Evolutionary conservation across 2,113 vertebrate genomes (phyloP), one percentile per base, ranked within the genome.

Genomic region (Paedocypris sp.): DNA sequence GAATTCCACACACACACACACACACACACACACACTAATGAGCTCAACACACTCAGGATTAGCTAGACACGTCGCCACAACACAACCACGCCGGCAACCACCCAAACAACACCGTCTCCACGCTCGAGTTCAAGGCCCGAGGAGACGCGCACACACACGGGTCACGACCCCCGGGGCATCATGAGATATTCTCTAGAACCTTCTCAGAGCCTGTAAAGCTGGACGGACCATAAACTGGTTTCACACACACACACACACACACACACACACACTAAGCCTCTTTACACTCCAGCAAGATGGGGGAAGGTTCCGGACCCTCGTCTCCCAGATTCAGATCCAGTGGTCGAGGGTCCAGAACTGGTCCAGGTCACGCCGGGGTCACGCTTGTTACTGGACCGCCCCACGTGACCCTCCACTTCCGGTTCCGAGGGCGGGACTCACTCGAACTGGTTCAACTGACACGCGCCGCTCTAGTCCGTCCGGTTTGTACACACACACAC

Each of bases 41-140:
- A 64, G 47, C 54, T 71, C 43, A 64, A 62, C 46, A 52, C 29
- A 15, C 62, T 59, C 11, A 26, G 47, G 72, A 71, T 74, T 66
- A 56, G 39, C 46, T 13, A 38, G 33, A 18, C 35, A 59, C 22
- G 10, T 31, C 32, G 13, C 10, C 19, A 12, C 60, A 46, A n/a
- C 50, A 16, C 43, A 67, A n/a, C 42, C 54, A 15, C 35, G 58
- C 63, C 36, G 11, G 43, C 49, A 60, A 47, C 23, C 5, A 9
- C 12, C 20, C n/a, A 35, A 60, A 64, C 60, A 65, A 38, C 19
- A 50, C 19, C 29, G 5, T 28, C 6, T 29, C 15, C 41, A 19
- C 5, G 10, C 39, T n/a, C n/a, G n/a, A n/a, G n/a, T n/a, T n/a
- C n/a, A n/a, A n/a, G n/a, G n/a, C n/a, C n/a, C n/a, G n/a, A n/a